phyloP scores from a whole-genome alignment of 2,113 vertebrate species.

The Gymnobelideus leadbeateri region DNA sequence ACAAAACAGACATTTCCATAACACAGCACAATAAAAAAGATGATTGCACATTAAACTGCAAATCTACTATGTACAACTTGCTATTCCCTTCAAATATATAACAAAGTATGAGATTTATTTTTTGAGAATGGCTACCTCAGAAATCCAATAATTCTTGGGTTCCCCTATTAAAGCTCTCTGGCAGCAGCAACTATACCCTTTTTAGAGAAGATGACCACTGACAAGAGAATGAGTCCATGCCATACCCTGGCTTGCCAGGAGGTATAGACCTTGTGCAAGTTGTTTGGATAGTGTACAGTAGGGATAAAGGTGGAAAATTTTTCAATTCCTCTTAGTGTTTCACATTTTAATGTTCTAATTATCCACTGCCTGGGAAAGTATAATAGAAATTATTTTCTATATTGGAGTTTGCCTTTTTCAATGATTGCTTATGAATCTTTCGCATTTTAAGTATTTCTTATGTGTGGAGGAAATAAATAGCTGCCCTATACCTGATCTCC shows the following conservation, averaged over 20 bases:
- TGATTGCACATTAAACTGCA: too few species aligned
- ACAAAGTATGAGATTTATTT: not conserved
- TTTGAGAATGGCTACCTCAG: not conserved
- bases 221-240: not conserved
- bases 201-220: not conserved
- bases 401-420: not conserved
- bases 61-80: too few species aligned
- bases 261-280: too few species aligned
- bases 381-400: not conserved
- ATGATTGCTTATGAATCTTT: not conserved
- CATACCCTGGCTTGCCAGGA: not conserved
- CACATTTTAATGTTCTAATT: not conserved
- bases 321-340: not conserved
- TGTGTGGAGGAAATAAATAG: not conserved
- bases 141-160: not conserved
- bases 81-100: too few species aligned
- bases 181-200: not conserved
- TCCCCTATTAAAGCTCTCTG: not conserved
- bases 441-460: not conserved
- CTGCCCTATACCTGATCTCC: not conserved
- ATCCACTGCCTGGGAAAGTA: not conserved
- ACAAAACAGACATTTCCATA: too few species aligned
- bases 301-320: not conserved
- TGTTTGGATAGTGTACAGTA: not conserved
- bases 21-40: too few species aligned